Evolutionary conservation across 2,113 vertebrate genomes (phyloP).

Genomic region (Thalassoma bifasciatum): DNA sequence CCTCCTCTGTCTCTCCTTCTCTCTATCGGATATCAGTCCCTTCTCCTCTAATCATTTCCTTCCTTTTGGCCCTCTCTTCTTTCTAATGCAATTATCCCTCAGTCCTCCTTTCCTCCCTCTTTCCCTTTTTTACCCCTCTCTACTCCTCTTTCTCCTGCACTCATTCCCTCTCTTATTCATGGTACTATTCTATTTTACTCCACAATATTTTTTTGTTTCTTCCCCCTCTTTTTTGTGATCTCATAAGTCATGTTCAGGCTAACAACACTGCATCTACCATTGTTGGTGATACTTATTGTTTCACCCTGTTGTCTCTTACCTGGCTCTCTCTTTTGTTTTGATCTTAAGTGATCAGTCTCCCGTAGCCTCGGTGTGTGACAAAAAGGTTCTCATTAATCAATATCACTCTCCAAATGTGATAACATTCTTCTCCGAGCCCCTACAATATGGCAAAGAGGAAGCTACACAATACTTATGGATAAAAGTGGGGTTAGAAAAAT

Average conservation of each 20-base stretch:
- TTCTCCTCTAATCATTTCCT: constrained; percentile 85
- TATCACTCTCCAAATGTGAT: constrained; percentile 73
- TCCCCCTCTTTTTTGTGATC: constrained; percentile 31
- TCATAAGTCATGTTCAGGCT: constrained; percentile 48
- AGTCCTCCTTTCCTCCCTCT: constrained; percentile 71
- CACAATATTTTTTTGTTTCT: constrained; percentile 14
- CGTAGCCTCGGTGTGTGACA: constrained; percentile 63
- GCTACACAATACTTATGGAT: constrained; percentile 25
- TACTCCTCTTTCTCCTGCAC: constrained; percentile 36
- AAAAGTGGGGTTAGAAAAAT: constrained; percentile 18
- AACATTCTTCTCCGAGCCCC: constrained; percentile 68
- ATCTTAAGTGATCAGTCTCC: constrained; percentile 72
- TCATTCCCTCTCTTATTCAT: constrained; percentile 36
- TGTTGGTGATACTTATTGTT: constrained; percentile 72
- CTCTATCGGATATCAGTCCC: constrained; percentile 83
- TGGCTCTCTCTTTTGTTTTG: constrained; percentile 71
- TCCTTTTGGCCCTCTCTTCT: constrained; percentile 82
- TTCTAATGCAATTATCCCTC: constrained; percentile 84
- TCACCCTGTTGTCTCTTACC: constrained; percentile 65
- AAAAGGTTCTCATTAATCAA: constrained; percentile 79
- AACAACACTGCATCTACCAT: constrained; percentile 51
- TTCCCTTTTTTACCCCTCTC: constrained; percentile 39
- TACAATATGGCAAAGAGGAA: constrained; percentile 58
- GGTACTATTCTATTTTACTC: constrained; percentile 35
- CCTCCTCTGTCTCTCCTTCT: constrained; percentile 69